These are phyloP conservation scores for Buteo buteo DNA, from an alignment of 2,113 vertebrate species.

Conservation along the genomic window DNA sequence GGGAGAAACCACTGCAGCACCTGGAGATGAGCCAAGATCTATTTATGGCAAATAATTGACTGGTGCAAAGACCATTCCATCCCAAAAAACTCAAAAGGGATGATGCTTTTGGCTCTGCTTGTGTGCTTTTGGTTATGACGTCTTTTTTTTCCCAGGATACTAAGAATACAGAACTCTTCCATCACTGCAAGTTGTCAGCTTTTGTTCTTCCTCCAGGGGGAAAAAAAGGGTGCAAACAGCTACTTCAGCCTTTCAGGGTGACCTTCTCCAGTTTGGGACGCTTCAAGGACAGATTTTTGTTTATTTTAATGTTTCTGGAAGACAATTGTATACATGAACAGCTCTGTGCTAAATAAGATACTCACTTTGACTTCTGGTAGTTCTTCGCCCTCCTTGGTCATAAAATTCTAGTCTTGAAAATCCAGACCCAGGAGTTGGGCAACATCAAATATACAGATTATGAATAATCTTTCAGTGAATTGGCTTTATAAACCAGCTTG, in stretches of 20 bases:
- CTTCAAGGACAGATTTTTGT: neutral
- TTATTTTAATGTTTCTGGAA: neutral
- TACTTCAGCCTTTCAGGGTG: neutral
- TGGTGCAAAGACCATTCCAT: fast-evolving
- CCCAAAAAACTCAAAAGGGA: neutral
- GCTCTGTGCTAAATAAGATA: neutral
- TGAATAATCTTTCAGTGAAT: neutral
- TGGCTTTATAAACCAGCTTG: neutral
- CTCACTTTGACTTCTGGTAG: neutral
- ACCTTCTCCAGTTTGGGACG: neutral
- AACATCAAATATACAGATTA: too few species aligned
- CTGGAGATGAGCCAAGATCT: neutral
- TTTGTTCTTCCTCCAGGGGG: neutral
- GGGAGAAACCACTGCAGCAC: neutral
- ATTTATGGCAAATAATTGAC: neutral
- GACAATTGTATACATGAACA: fast-evolving
- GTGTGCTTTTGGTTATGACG: neutral
- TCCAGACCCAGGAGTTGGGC: neutral
- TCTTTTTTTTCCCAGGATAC: neutral
- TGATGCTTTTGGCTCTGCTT: neutral
- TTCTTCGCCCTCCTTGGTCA: neutral
- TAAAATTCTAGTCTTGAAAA: neutral
- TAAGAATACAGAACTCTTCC: neutral
- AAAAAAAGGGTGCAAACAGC: neutral
- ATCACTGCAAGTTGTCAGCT: neutral